Conservation (phyloP, 1,140 invertebrate species). For the Vollenhovia emeryi region DNA sequence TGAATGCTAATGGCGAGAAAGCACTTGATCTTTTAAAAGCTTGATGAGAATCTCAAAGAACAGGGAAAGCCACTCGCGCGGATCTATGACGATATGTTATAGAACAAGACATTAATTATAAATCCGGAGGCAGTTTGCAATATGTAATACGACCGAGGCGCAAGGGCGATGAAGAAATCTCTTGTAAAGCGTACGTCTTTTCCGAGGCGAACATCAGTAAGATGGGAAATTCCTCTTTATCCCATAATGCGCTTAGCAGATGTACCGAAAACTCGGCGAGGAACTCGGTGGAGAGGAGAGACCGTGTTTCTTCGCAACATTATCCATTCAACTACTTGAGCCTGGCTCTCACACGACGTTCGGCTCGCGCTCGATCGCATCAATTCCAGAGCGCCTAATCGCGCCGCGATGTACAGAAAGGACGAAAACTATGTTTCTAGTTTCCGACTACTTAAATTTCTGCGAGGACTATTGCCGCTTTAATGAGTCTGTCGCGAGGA, state of each 20-base stretch:
- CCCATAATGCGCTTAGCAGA: constrained; percentile 65
- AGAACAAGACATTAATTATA: constrained; percentile 16
- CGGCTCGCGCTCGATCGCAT: constrained; percentile 48
- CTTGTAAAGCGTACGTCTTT: neutral
- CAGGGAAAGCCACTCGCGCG: neutral
- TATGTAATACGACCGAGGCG: neutral
- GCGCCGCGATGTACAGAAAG: neutral
- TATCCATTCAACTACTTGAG: constrained; percentile 50
- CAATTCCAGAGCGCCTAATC: constrained; percentile 44
- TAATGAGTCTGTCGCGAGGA: neutral
- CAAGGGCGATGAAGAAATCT: constrained; percentile 35
- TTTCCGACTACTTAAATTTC: neutral
- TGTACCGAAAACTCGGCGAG: constrained; percentile 62
- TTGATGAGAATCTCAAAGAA: neutral
- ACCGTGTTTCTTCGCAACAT: constrained; percentile 36
- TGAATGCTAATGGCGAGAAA: neutral
- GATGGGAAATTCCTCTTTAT: constrained; percentile 54
- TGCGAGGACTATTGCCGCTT: neutral
- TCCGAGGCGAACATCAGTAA: constrained; percentile 13
- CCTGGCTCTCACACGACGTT: neutral
- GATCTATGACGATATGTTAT: neutral
- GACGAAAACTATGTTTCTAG: neutral
- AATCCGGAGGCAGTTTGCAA: neutral
- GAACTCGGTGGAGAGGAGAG: neutral
- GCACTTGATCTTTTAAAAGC: neutral